A percentile compares a stretch with the other conserved stretches of the same genome.
These are phyloP conservation scores for Hemistola chrysoprasaria DNA, from an alignment of 2,888 invertebrate genomes.

Conservation along the genomic window DNA sequence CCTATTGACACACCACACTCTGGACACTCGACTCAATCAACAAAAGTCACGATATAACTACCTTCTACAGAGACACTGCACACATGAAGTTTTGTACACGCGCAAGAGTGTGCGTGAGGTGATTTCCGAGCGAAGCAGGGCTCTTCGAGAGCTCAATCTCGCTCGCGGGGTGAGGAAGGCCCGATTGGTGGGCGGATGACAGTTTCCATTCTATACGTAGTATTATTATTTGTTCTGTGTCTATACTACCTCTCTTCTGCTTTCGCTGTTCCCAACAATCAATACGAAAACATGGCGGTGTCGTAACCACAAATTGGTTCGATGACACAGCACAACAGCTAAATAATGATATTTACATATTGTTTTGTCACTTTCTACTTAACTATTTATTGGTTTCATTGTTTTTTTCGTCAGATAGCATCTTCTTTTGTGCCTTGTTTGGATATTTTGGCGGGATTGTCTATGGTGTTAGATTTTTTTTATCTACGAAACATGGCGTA, in stretches of 20 bases:
- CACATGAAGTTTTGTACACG: no score
- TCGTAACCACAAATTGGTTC: conserved; percentile 69
- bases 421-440: conserved; percentile 49
- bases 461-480: conserved; percentile 13
- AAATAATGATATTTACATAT: conserved; percentile 80
- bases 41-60: no score
- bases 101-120: no score
- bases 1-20: no score
- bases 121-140: no score
- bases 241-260: conserved; percentile 31
- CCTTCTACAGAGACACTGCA: no score
- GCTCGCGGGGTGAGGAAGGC: no score
- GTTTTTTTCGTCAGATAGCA: conserved; percentile 43
- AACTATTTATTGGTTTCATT: conserved; percentile 51
- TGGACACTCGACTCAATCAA: no score
- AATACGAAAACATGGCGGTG: conserved; percentile 52
- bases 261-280: conserved; percentile 43
- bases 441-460: conserved; percentile 12
- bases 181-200: not conserved
- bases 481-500: not conserved
- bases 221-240: not conserved
- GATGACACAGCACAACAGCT: conserved; percentile 60
- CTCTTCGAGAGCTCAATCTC: no score
- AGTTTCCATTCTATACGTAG: not conserved
- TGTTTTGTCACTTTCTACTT: conserved; percentile 79